Conservation (phyloP, 2,888 invertebrate species). For the Sphaeridia pumilis region DNA sequence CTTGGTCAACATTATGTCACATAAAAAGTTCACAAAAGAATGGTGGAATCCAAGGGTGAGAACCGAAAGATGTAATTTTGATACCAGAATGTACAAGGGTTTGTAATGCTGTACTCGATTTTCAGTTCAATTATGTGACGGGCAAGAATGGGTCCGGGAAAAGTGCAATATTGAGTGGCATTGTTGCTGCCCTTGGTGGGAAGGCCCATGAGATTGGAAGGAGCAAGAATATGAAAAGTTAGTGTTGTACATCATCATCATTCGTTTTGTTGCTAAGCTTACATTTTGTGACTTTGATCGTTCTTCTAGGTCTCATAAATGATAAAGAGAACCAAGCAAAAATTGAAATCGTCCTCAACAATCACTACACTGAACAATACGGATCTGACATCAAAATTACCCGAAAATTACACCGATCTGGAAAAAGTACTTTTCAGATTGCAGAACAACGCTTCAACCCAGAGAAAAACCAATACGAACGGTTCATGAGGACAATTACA, state of each 20-base stretch:
- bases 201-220: constrained; percentile 10
- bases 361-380: constrained; percentile 4
- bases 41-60: constrained; percentile 7
- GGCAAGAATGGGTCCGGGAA: constrained; percentile 20
- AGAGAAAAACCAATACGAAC: too few species aligned
- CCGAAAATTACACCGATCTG: constrained; percentile 2
- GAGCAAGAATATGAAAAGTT: constrained; percentile 10
- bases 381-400: constrained; percentile 11
- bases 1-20: constrained; percentile 10
- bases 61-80: too few species aligned
- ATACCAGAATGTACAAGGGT: too few species aligned
- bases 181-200: constrained; percentile 15
- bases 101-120: background rate
- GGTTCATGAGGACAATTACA: constrained; percentile 2
- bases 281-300: too few species aligned
- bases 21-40: background rate
- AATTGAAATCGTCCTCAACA: constrained; percentile 15
- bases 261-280: too few species aligned
- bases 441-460: too few species aligned
- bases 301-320: too few species aligned
- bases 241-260: too few species aligned
- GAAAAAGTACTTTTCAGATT: too few species aligned
- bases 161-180: constrained; percentile 15
- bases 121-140: constrained; percentile 16
- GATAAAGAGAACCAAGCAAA: background rate